Evolutionary conservation across 2,888 invertebrate genomes (phyloP).

Genomic region (Philopedon plagiatum): DNA sequence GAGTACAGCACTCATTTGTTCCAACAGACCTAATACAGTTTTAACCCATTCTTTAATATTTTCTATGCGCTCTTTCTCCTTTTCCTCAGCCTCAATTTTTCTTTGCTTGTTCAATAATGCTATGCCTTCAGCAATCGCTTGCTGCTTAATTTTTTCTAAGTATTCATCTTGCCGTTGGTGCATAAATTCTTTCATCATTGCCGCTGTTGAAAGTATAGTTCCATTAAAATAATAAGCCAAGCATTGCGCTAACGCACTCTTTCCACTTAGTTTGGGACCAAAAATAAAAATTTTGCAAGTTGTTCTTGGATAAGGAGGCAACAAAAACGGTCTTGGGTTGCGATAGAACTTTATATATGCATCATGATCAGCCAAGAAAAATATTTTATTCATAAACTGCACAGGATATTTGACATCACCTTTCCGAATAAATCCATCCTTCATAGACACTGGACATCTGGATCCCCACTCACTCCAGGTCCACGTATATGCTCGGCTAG

Average conservation of each 20-base stretch:
- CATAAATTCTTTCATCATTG: conserved; percentile 57
- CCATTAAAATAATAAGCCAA: conserved; percentile 72
- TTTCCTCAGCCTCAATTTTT: conserved; percentile 53
- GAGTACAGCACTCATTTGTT: conserved; percentile 45
- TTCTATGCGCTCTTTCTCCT: conserved; percentile 54
- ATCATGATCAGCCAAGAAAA: conserved; percentile 72
- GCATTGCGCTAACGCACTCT: conserved; percentile 72
- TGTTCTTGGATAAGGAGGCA: conserved; percentile 73
- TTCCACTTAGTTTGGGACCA: conserved; percentile 75
- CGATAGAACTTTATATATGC: conserved; percentile 72
- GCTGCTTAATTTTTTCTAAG: conserved; percentile 66
- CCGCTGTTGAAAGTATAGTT: conserved; percentile 67
- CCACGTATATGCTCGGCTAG: conserved; percentile 67
- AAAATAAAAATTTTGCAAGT: conserved; percentile 74
- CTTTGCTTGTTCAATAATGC: conserved; percentile 56
- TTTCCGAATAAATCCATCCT: conserved; percentile 69
- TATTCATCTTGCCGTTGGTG: conserved; percentile 56
- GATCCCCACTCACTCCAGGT: conserved; percentile 73
- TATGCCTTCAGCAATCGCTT: conserved; percentile 58
- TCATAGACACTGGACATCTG: conserved; percentile 76
- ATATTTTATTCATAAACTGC: conserved; percentile 75
- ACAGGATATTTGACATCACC: conserved; percentile 74
- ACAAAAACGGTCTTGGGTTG: conserved; percentile 76
- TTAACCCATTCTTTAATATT: conserved; percentile 68
- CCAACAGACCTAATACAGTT: conserved; percentile 39